Percentiles rank a stretch among this genome's conserved stretches.
Evolutionary conservation across 2,113 vertebrate species (phyloP).

Genomic region (Pangasianodon hypophthalmus): DNA sequence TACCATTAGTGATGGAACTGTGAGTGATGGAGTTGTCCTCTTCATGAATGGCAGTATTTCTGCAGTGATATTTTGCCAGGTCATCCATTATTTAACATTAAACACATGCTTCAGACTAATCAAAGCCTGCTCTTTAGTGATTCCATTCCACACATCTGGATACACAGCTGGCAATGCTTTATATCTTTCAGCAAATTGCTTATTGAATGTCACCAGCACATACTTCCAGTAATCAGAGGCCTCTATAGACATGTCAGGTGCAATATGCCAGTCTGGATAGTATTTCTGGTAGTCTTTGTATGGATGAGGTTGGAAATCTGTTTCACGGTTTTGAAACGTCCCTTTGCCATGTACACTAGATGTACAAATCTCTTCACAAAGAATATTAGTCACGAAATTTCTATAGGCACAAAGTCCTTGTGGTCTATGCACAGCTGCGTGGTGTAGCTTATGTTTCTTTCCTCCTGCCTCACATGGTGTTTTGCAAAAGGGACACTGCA

Average conservation of each 20-base stretch:
- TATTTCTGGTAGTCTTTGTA: slow-evolving; percentile 44
- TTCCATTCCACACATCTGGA: slow-evolving; percentile 53
- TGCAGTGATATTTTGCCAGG: not conserved
- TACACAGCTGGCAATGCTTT: slow-evolving; percentile 40
- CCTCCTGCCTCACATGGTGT: slow-evolving; percentile 62
- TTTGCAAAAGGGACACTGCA: slow-evolving; percentile 58
- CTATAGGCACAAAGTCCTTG: not conserved
- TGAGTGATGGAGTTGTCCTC: not conserved
- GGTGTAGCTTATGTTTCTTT: slow-evolving; percentile 45
- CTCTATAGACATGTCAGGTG: slow-evolving; percentile 51
- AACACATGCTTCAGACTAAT: slow-evolving; percentile 4
- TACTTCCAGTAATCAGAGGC: slow-evolving; percentile 59
- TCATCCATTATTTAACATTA: slow-evolving; percentile 15
- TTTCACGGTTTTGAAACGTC: not conserved
- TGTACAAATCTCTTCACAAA: slow-evolving; percentile 15
- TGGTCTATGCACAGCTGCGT: slow-evolving; percentile 44
- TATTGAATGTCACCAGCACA: slow-evolving; percentile 50
- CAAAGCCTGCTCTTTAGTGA: slow-evolving; percentile 46
- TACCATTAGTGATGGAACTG: not conserved
- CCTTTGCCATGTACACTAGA: slow-evolving; percentile 20
- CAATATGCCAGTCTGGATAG: slow-evolving; percentile 61
- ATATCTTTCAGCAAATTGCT: slow-evolving; percentile 30
- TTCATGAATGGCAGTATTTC: not conserved
- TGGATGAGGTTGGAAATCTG: not conserved
- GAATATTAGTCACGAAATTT: not conserved